Percentiles rank a stretch among this genome's conserved stretches.
These are phyloP conservation scores for Phyllostomus discolor DNA, from an alignment of 2,113 vertebrate genomes.

Conservation along the genomic window DNA sequence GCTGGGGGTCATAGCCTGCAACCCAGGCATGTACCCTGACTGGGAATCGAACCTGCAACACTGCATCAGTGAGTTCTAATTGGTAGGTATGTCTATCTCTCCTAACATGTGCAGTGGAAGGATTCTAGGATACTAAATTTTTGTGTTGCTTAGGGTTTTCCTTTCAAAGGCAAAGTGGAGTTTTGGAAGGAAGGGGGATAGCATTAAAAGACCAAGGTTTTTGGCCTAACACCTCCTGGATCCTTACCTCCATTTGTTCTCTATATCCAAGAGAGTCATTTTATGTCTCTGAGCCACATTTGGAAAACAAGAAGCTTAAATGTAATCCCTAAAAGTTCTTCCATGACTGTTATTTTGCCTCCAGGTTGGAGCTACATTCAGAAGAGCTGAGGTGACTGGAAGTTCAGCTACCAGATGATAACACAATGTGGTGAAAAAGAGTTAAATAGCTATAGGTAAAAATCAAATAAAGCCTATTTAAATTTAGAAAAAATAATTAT, in stretches of 20 bases:
- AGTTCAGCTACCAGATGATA: conserved; percentile 6
- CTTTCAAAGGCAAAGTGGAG: neutral
- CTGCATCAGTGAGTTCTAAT: neutral
- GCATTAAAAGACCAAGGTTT: neutral
- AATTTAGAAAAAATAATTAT: conserved; percentile 70
- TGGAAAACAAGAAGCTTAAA: conserved; percentile 3
- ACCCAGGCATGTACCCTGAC: too few relatives aligned
- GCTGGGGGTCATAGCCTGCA: too few relatives aligned
- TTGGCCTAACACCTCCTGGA: neutral
- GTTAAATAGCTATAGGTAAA: conserved; percentile 44
- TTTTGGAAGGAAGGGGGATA: neutral
- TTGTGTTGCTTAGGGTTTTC: neutral
- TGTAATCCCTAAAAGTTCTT: conserved; percentile 24
- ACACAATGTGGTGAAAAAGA: neutral
- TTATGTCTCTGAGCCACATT: neutral
- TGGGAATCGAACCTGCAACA: too few relatives aligned
- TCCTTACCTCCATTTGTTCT: neutral
- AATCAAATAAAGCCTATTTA: conserved; percentile 55
- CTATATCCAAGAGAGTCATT: neutral
- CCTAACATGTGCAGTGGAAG: neutral
- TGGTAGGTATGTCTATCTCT: neutral
- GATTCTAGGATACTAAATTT: neutral
- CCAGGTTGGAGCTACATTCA: neutral
- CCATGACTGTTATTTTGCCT: conserved; percentile 4
- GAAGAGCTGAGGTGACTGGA: conserved; percentile 20